These are phyloP conservation scores for Drosophila kanapiae DNA, from an alignment of 1,140 invertebrate species.

Conservation along the genomic window DNA sequence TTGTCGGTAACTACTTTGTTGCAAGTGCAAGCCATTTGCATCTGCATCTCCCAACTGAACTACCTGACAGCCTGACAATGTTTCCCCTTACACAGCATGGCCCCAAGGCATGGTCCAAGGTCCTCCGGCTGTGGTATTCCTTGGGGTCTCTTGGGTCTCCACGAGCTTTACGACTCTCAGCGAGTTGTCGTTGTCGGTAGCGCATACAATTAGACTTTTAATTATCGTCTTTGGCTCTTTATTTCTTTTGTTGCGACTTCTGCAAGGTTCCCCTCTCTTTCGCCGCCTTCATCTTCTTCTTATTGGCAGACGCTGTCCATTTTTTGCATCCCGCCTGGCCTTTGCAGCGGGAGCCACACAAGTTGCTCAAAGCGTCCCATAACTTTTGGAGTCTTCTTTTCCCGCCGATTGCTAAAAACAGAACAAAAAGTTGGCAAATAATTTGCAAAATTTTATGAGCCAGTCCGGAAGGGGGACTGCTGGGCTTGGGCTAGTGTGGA, in stretches of 20 bases:
- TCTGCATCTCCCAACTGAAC: not conserved
- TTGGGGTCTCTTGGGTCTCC: constrained; percentile 1
- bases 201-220: constrained; percentile 81
- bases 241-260: constrained; percentile 33
- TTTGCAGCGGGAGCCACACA: constrained; percentile 64
- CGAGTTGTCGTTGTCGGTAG: constrained; percentile 57
- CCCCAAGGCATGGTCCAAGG: constrained; percentile 25
- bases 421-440: constrained; percentile 76
- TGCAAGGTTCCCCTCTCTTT: not conserved
- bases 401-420: constrained; percentile 56
- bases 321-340: constrained; percentile 43
- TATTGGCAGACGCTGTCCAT: constrained; percentile 28
- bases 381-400: constrained; percentile 41
- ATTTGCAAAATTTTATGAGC: constrained; percentile 79
- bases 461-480: constrained; percentile 9
- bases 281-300: not conserved
- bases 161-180: constrained; percentile 43
- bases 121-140: constrained; percentile 12
- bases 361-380: constrained; percentile 63
- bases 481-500: not conserved
- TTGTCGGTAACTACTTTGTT: constrained; percentile 33
- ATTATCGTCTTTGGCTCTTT: constrained; percentile 70
- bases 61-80: constrained; percentile 46
- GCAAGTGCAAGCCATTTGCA: constrained; percentile 13
- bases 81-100: constrained; percentile 38